These are phyloP conservation scores for Trichonephila clavata DNA, from an alignment of 1,140 invertebrate genomes.

Conservation along the genomic window DNA sequence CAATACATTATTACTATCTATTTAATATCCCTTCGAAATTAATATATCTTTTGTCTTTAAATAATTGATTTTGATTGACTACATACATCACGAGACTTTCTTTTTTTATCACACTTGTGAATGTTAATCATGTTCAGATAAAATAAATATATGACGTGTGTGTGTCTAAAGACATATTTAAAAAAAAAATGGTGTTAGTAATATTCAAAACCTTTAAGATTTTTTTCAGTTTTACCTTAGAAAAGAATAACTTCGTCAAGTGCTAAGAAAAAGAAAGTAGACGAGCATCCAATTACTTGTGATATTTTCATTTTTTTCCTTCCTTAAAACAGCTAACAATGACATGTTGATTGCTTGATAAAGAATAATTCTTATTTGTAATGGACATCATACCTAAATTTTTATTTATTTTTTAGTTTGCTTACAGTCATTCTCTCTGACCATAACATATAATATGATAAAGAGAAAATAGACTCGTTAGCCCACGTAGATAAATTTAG, in stretches of 20 bases:
- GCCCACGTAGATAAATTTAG: not conserved
- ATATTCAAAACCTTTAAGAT: no score
- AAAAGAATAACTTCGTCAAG: not conserved
- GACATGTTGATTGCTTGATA: slow-evolving; percentile 39
- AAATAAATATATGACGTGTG: no score
- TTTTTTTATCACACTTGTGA: no score
- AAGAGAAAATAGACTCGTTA: not conserved
- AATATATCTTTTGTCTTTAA: no score
- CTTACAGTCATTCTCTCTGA: not conserved
- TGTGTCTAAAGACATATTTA: no score
- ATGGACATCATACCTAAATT: slow-evolving; percentile 23
- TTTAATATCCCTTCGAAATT: no score
- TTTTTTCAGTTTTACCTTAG: no score
- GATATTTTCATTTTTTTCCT: not conserved
- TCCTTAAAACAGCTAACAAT: slow-evolving; percentile 31
- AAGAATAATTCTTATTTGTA: slow-evolving; percentile 20
- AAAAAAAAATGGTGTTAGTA: no score
- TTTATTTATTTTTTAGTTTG: not conserved
- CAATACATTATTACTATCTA: no score
- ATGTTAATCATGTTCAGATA: no score
- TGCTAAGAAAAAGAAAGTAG: not conserved
- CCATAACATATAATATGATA: not conserved
- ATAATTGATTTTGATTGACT: no score
- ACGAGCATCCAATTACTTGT: not conserved
- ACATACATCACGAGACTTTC: no score